phyloP scores from a whole-genome alignment of 64 coral and sea anemone species.

The Trachythela sp. region DNA sequence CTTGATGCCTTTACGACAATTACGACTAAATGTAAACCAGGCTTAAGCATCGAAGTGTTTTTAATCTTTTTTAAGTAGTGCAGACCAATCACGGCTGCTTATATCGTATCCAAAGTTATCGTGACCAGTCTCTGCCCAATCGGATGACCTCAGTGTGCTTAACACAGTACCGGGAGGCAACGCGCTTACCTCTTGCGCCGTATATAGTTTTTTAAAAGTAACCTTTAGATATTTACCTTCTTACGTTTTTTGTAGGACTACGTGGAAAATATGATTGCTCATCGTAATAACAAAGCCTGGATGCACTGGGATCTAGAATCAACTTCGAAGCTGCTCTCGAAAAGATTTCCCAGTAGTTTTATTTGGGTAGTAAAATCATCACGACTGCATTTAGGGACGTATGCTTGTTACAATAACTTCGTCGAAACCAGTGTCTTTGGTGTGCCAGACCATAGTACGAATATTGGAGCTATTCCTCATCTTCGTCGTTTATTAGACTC shows the following conservation, averaged over 20 bases:
- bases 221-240: too few relatives aligned
- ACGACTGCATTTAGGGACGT: conserved; percentile 59
- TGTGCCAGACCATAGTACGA: conserved; percentile 73
- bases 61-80: too few relatives aligned
- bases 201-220: too few relatives aligned
- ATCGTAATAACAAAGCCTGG: conserved; percentile 67
- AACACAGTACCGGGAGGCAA: too few relatives aligned
- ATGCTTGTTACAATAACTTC: conserved; percentile 90
- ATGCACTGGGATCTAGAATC: conserved; percentile 89
- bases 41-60: too few relatives aligned
- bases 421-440: conserved; percentile 72
- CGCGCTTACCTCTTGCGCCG: too few relatives aligned
- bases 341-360: conserved; percentile 80
- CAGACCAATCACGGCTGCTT: too few relatives aligned
- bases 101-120: too few relatives aligned
- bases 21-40: too few relatives aligned
- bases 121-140: too few relatives aligned
- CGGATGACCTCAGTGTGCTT: too few relatives aligned
- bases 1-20: too few relatives aligned
- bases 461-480: conserved; percentile 65
- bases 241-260: conserved; percentile 68
- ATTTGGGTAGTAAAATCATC: conserved; percentile 86
- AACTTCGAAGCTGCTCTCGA: conserved; percentile 62
- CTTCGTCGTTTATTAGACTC: conserved; percentile 51
- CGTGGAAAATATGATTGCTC: conserved; percentile 76